These are phyloP conservation scores for Patagioenas fasciata DNA, from an alignment of 2,113 vertebrate species.

Conservation along the genomic window DNA sequence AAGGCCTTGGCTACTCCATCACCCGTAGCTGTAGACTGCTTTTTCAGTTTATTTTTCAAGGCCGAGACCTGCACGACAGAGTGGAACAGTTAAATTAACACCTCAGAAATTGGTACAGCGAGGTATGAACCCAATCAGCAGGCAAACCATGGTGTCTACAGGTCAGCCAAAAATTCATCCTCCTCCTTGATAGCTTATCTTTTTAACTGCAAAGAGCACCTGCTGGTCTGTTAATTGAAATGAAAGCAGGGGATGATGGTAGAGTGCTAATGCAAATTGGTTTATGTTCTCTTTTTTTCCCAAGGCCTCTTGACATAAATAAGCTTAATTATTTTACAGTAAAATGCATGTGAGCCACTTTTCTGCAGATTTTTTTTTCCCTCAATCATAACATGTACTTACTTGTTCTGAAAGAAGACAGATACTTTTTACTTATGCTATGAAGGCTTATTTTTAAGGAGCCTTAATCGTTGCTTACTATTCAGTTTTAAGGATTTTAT, in stretches of 20 bases:
- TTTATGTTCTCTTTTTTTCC: conserved; percentile 75
- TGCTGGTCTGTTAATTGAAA: conserved; percentile 97
- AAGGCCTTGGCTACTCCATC: conserved; percentile 92
- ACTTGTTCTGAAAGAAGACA: conserved; percentile 65
- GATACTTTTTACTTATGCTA: neutral
- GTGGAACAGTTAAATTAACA: conserved; percentile 93
- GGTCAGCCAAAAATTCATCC: conserved; percentile 85
- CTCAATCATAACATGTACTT: conserved; percentile 65
- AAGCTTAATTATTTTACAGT: conserved; percentile 89
- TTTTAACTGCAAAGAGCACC: conserved; percentile 86
- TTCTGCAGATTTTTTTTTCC: conserved; percentile 36
- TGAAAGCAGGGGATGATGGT: conserved; percentile 74
- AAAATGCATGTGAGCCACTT: conserved; percentile 61
- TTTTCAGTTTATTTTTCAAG: conserved; percentile 98
- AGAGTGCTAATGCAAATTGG: conserved; percentile 79
- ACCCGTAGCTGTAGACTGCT: conserved; percentile 95
- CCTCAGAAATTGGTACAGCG: conserved; percentile 90
- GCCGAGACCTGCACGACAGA: conserved; percentile 87
- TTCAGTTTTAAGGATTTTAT: neutral
- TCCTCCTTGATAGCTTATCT: conserved; percentile 82
- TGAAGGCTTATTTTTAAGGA: conserved; percentile 8
- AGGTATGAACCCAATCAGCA: conserved; percentile 86
- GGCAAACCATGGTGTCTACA: conserved; percentile 88
- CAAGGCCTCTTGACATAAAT: conserved; percentile 88
- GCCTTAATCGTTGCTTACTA: neutral